Evolutionary conservation across 2,113 vertebrate genomes (phyloP).

Genomic region (Polypterus senegalus): DNA sequence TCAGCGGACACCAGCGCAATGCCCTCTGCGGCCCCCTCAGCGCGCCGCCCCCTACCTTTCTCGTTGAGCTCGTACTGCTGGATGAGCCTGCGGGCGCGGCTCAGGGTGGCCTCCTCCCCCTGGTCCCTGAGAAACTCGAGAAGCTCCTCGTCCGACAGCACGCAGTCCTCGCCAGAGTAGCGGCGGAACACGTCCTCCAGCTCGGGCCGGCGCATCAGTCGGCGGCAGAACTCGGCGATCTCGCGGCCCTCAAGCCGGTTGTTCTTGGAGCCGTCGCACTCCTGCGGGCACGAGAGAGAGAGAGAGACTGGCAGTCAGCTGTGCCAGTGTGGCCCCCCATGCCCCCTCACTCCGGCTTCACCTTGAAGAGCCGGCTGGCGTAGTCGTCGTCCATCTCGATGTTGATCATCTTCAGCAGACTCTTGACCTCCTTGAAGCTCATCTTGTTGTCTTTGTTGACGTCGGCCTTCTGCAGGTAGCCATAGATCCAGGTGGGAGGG

Average conservation of each 20-base stretch:
- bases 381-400: constrained; percentile 81
- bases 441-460: constrained; percentile 85
- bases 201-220: constrained; percentile 76
- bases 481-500: constrained; percentile 66
- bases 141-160: constrained; percentile 69
- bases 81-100: constrained; percentile 56
- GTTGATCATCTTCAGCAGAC: constrained; percentile 84
- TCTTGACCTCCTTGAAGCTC: constrained; percentile 82
- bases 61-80: constrained; percentile 71
- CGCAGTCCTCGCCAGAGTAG: constrained; percentile 69
- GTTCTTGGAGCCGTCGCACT: constrained; percentile 68
- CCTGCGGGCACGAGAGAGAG: constrained; percentile 38
- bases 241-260: constrained; percentile 72
- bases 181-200: constrained; percentile 69
- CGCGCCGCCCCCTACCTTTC: constrained; percentile 49
- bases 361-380: constrained; percentile 77
- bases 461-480: constrained; percentile 75
- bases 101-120: constrained; percentile 63
- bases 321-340: no score
- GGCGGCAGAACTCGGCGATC: constrained; percentile 80
- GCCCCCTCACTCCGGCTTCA: constrained; percentile 13
- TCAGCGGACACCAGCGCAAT: no score
- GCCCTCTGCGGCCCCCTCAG: not conserved
- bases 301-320: not conserved
- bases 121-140: constrained; percentile 80